Evolutionary conservation across 1,140 invertebrate species (phyloP).

Genomic region (Belonocnema kinseyi): DNA sequence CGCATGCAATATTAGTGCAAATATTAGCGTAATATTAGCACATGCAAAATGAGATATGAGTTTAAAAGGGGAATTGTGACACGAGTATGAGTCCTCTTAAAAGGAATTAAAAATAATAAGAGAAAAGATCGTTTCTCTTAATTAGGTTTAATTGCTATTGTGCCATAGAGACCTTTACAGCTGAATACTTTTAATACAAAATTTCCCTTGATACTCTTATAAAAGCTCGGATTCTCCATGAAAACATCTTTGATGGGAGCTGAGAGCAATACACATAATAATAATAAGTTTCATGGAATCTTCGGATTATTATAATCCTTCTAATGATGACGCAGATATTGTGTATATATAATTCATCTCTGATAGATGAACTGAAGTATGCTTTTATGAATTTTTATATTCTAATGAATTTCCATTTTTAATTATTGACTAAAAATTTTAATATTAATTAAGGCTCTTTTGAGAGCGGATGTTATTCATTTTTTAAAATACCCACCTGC

Average conservation of each 20-base stretch:
- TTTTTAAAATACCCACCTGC: too few relatives aligned
- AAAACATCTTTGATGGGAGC: slow-evolving; percentile 7
- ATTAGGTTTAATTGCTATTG: slow-evolving; percentile 20
- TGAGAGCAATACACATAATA: not conserved
- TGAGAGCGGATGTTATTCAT: too few relatives aligned
- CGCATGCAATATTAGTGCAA: too few relatives aligned
- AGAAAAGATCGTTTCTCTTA: slow-evolving; percentile 3
- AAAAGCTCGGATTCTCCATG: slow-evolving; percentile 6
- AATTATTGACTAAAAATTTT: too few relatives aligned
- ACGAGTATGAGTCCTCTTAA: not conserved
- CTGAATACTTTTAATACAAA: slow-evolving; percentile 10
- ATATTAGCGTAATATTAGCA: too few relatives aligned
- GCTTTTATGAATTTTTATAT: too few relatives aligned
- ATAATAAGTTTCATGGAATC: not conserved
- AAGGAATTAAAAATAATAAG: not conserved
- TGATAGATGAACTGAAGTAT: too few relatives aligned
- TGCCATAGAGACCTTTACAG: slow-evolving; percentile 2
- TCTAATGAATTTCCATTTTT: too few relatives aligned
- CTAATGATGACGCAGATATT: too few relatives aligned
- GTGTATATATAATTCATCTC: too few relatives aligned
- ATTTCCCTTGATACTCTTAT: slow-evolving; percentile 24
- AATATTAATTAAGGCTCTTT: too few relatives aligned
- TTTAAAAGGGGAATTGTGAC: not conserved
- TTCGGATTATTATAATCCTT: not conserved
- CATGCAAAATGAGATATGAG: too few relatives aligned